Base-by-base conservation (phyloP, 1,140 invertebrate species). In the Pseudobourletiella spinata region DNA sequence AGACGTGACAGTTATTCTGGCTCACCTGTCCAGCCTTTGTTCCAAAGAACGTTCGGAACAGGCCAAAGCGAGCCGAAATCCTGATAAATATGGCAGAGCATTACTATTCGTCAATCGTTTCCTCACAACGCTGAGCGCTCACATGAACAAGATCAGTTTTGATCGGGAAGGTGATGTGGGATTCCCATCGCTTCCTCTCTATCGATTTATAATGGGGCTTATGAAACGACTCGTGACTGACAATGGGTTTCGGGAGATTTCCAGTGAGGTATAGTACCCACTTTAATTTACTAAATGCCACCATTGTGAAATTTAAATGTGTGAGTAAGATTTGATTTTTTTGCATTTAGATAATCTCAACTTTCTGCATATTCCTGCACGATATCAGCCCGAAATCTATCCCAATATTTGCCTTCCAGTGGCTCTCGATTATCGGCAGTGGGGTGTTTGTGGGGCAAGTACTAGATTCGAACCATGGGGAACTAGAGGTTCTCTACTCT, bases 181-280 rank as follows among this genome's bases (percentile, higher is more conserved):
- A 6, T 48, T 48, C 18, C 44, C 44, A 15, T 6, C 14, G 18
- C 20, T 48, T 8, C 44, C 44, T 6, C 22, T 18, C 44, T 48
- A 48, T 22, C 11, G 44, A 48, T 48, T 48, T 48, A 48, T 48
- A 14, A 8, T 48, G 6, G 44, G 44, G 8, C 20, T 48, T 22
- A 8, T 48, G 14, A 48, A 48, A 18, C 14, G 20, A 6, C 44
- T 48, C 44, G 11, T 48, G 11, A 14, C 14, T 22, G 44, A 48
- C 18, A 14, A 6, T 8, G 44, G 44, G 11, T 48, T 48, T 14
- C 11, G 6, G 8, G 20, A 22, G 14, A 48, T 48, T 22, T 18
- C 44, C 6, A 48, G 44, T 18, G 44, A 48, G 44, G 44, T 48
- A 39, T n/a, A n/a, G n/a, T n/a, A n/a, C n/a, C n/a, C n/a, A n/a